Percentiles rank a stretch among this genome's conserved stretches.
These are phyloP conservation scores for Linnaemya tessellans DNA, from an alignment of 2,888 invertebrate species.

Conservation along the genomic window DNA sequence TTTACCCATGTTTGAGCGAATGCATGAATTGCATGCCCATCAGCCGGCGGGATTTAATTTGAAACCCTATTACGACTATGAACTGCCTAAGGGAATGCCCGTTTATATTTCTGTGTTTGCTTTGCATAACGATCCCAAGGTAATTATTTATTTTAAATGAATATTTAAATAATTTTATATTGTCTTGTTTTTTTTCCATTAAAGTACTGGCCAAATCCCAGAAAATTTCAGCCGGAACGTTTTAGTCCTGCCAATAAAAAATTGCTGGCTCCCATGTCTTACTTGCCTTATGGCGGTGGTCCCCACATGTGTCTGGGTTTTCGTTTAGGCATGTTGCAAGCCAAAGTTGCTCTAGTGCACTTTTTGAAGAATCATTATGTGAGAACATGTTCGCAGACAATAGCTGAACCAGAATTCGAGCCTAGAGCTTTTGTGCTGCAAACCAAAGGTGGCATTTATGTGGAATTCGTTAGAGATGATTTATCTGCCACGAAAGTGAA, in stretches of 20 bases:
- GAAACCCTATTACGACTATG: slow-evolving; percentile 78
- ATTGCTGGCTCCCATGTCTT: slow-evolving; percentile 44
- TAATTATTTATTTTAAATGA: slow-evolving; percentile 57
- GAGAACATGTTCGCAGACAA: slow-evolving; percentile 73
- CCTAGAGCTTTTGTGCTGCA: slow-evolving; percentile 77
- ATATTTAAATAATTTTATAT: not conserved
- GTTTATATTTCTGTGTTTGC: slow-evolving; percentile 80
- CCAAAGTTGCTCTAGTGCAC: slow-evolving; percentile 77
- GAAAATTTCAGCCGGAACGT: slow-evolving; percentile 76
- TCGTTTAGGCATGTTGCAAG: slow-evolving; percentile 49
- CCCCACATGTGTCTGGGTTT: slow-evolving; percentile 77
- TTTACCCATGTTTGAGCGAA: slow-evolving; percentile 76
- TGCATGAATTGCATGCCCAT: slow-evolving; percentile 44
- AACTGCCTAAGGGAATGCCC: slow-evolving; percentile 79
- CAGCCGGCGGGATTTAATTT: slow-evolving; percentile 74
- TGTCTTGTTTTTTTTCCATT: not conserved
- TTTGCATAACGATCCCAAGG: slow-evolving; percentile 81
- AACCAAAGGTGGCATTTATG: slow-evolving; percentile 75
- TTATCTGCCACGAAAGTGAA: slow-evolving; percentile 67
- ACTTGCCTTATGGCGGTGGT: slow-evolving; percentile 80
- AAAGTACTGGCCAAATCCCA: slow-evolving; percentile 75
- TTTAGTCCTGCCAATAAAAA: slow-evolving; percentile 73
- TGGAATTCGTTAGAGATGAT: slow-evolving; percentile 78
- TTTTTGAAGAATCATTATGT: slow-evolving; percentile 79
- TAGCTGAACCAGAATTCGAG: slow-evolving; percentile 73